These are phyloP conservation scores for Polymixis flavicincta DNA, from an alignment of 2,888 invertebrate species.

Conservation along the genomic window DNA sequence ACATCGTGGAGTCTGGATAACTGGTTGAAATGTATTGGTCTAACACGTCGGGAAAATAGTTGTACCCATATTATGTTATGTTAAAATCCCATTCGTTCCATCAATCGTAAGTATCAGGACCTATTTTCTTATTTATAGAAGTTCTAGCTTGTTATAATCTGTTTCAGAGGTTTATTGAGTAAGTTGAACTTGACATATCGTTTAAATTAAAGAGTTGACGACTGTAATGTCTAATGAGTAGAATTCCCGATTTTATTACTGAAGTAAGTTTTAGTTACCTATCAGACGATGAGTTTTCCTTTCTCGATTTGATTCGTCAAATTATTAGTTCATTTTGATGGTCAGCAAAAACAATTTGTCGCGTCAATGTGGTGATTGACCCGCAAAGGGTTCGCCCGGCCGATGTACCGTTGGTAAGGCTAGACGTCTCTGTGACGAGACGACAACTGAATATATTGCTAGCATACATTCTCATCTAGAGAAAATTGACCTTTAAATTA, in stretches of 20 bases:
- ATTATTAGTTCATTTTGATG: conserved; percentile 10
- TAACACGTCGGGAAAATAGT: too few relatives aligned
- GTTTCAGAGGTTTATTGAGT: background rate
- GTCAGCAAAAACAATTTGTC: conserved; percentile 30
- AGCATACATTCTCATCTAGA: conserved; percentile 10
- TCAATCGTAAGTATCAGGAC: background rate
- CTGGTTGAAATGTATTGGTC: too few relatives aligned
- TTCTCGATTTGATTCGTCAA: conserved; percentile 1
- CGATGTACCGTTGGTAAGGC: conserved; percentile 35
- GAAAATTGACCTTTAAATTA: conserved; percentile 15
- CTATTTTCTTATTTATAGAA: background rate
- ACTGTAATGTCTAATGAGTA: background rate
- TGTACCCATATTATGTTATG: background rate
- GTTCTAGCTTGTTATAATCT: background rate
- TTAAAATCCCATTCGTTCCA: background rate
- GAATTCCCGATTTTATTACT: background rate
- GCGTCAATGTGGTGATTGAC: conserved; percentile 25
- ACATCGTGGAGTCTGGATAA: background rate
- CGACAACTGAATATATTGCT: conserved; percentile 31
- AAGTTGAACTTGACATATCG: background rate
- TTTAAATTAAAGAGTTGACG: background rate
- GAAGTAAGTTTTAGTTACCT: background rate
- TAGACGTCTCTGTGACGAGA: conserved; percentile 30
- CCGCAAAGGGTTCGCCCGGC: conserved; percentile 40
- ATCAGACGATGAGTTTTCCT: background rate